Evolutionary conservation across 92 coral and sea anemone genomes (phyloP).

Genomic region (Ricordea florida): DNA sequence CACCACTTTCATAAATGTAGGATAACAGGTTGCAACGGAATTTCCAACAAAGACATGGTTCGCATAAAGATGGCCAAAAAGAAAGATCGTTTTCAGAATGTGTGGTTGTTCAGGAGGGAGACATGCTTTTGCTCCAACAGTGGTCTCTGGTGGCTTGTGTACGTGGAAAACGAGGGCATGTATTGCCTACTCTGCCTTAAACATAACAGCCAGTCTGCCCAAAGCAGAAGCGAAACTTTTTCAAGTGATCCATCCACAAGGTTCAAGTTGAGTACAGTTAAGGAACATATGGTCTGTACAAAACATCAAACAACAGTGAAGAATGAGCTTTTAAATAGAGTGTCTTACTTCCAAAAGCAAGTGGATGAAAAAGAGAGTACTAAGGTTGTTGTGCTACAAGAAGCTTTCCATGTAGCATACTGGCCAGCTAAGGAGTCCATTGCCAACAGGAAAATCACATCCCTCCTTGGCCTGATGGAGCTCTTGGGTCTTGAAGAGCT

Average conservation of each 20-base stretch:
- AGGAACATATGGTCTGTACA: conserved; percentile 18
- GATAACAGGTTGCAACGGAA: too few species aligned
- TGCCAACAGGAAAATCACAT: conserved; percentile 48
- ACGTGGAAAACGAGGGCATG: conserved; percentile 23
- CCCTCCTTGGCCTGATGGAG: conserved; percentile 47
- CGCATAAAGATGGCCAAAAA: neutral
- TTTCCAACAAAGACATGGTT: too few species aligned
- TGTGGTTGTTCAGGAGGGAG: conserved; percentile 9
- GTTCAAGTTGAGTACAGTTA: conserved; percentile 17
- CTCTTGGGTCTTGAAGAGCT: conserved; percentile 34
- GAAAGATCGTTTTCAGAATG: conserved; percentile 12
- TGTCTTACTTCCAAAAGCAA: conserved; percentile 28
- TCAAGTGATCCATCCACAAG: conserved; percentile 34
- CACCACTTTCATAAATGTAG: too few species aligned
- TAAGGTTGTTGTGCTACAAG: conserved; percentile 17
- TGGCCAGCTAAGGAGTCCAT: conserved; percentile 42
- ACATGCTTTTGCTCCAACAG: conserved; percentile 5
- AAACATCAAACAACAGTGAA: conserved; percentile 43
- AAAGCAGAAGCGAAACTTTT: conserved; percentile 38
- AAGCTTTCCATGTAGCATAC: conserved; percentile 44
- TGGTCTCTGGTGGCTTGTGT: conserved; percentile 36
- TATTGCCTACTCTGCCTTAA: conserved; percentile 45
- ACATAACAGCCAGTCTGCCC: conserved; percentile 36
- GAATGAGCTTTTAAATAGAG: conserved; percentile 37
- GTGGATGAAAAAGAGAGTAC: conserved; percentile 36